Evolutionary conservation across 2,888 invertebrate species (phyloP).

Genomic region (Noctuana brunneofusca): DNA sequence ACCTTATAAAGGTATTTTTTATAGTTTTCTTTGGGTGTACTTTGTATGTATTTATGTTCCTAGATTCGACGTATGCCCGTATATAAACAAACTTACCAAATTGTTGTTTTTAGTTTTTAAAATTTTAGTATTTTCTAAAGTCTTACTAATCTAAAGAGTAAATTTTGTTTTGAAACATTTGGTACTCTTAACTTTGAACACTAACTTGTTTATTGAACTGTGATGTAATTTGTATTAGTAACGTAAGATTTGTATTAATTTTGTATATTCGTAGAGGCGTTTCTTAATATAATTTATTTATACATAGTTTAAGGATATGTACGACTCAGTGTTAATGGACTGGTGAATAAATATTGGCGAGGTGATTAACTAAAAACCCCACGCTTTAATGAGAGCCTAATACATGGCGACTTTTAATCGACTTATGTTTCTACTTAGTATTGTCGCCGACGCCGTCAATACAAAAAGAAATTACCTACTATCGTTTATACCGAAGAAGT

Average conservation of each 20-base stretch:
- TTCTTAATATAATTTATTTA: conserved; percentile 81
- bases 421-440: background rate
- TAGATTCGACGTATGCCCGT: conserved; percentile 67
- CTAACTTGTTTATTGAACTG: conserved; percentile 82
- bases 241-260: conserved; percentile 78
- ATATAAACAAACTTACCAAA: conserved; percentile 75
- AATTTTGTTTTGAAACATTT: conserved; percentile 70
- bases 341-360: conserved; percentile 54
- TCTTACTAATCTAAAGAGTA: conserved; percentile 53
- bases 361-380: conserved; percentile 7
- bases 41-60: conserved; percentile 66
- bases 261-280: conserved; percentile 81
- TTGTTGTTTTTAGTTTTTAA: conserved; percentile 59
- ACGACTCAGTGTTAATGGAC: conserved; percentile 52
- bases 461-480: background rate
- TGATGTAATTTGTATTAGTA: conserved; percentile 83
- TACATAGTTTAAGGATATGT: conserved; percentile 65
- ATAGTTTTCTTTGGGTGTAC: conserved; percentile 48
- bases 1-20: conserved; percentile 64
- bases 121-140: conserved; percentile 61
- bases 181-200: conserved; percentile 67
- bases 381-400: conserved; percentile 20
- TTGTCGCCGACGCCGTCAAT: too few species aligned
- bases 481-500: background rate
- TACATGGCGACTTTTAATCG: background rate